Base-by-base conservation (phyloP, 35 echinoderm and acorn worm species). In the Hemicentrotus pulcherrimus region DNA sequence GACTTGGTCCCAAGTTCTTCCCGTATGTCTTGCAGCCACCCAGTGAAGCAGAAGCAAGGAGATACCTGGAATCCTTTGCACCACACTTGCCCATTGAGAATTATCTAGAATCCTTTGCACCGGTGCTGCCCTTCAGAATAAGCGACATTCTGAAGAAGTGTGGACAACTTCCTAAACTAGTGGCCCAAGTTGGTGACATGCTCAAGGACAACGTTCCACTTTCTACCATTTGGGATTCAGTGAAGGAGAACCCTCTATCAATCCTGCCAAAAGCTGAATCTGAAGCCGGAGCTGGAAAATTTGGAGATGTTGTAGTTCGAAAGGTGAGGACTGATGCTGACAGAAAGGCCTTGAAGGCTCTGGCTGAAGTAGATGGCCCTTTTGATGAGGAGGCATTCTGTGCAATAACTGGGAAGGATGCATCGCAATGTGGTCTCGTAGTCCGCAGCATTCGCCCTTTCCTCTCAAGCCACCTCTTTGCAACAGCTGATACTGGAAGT, bases 321-420 rank as follows among this genome's bases (percentile, higher is more conserved):
- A 78, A 28, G 28, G 65, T 78, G 65, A 78, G 6, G 19, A 28
- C 65, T 78, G 15, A 8, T 28, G 65, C 65, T 78, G 65, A 78
- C 65, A 78, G 7, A n/a, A n/a, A 78, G 65, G 65, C 65, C 28
- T 78, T 78, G 65, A 78, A 78, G 19, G 65, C 65, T 28, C 65
- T 78, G 19, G 65, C 65, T 28, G 65, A n/a, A n/a, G 65, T 78
- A 22, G 65, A 78, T 78, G 88, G 88, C 24, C 32, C 12, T 45
- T 45, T 90, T 90, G 88, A 47, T 90, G 12, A 41, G n/a, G 32
- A 90, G 19, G 31, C 32, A 41, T 90, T 90, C 32, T 33, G 32
- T 24, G 88, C 88, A 41, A 90, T 90, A 41, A 90, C 88, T 18
- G 88, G 88, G 24, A 78, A 78, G 65, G 65, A 78, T 24, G 65